A percentile compares a stretch with the other conserved stretches of the same genome.
phyloP scores from a whole-genome alignment of 2,888 invertebrate species.

The Drosophila longiperda region DNA sequence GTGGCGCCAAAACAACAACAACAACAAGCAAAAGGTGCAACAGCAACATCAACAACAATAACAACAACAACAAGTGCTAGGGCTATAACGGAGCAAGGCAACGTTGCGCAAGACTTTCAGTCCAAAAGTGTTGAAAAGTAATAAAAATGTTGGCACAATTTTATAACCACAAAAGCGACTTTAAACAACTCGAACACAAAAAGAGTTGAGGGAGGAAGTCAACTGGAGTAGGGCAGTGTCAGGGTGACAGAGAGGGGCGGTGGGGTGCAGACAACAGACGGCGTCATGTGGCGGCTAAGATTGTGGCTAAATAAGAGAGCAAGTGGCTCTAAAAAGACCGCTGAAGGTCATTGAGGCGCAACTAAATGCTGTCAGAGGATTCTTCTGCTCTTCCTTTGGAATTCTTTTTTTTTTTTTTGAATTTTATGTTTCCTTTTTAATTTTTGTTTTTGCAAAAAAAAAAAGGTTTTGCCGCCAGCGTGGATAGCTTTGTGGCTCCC shows the following conservation, averaged over 20 bases:
- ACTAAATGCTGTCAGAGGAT: conserved; percentile 50
- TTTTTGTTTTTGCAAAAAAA: neutral
- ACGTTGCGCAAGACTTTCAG: conserved; percentile 21
- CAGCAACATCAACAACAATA: conserved; percentile 8
- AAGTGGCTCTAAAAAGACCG: conserved; percentile 15
- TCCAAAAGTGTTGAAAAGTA: conserved; percentile 77
- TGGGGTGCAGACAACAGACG: conserved; percentile 21
- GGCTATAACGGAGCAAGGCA: conserved; percentile 21
- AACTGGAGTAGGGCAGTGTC: neutral
- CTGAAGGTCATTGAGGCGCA: conserved; percentile 70
- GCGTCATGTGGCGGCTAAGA: conserved; percentile 66
- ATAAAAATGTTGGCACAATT: conserved; percentile 81
- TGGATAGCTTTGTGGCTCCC: conserved; percentile 53
- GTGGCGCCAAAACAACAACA: conserved; percentile 57
- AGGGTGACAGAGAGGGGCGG: neutral
- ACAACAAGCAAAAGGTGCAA: conserved; percentile 22
- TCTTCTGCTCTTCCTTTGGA: conserved; percentile 1
- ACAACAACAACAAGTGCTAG: conserved; percentile 34
- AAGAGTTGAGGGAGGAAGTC: conserved; percentile 44
- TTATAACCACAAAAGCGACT: conserved; percentile 61
- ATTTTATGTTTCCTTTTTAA: neutral
- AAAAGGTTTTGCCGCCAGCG: conserved; percentile 60
- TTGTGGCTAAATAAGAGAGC: conserved; percentile 32
- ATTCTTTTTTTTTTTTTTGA: neutral
- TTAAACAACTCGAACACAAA: conserved; percentile 10